These are phyloP conservation scores for Dusona sp. DNA, from an alignment of 2,888 invertebrate genomes.

Conservation along the genomic window DNA sequence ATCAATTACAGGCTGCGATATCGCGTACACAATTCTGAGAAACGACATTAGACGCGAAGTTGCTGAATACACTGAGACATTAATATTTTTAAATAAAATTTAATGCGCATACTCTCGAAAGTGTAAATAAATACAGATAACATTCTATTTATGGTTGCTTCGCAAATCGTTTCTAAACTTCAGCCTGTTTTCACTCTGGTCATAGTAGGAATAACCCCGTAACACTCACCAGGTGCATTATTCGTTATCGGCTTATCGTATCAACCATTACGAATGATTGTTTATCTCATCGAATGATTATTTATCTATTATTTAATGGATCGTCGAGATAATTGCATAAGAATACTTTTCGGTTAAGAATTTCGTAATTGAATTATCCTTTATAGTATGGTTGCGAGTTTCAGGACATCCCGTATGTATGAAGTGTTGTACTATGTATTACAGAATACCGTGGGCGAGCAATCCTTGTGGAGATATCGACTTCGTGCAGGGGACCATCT, in stretches of 20 bases:
- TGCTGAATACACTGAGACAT: too few species aligned
- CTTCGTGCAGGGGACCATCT: conserved; percentile 53
- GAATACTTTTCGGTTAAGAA: not conserved
- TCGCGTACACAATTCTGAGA: too few species aligned
- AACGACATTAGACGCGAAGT: too few species aligned
- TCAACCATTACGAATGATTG: not conserved
- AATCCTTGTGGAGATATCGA: conserved; percentile 46
- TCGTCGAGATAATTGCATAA: not conserved
- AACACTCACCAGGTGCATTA: not conserved
- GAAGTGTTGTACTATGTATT: not conserved
- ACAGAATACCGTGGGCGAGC: conserved; percentile 11
- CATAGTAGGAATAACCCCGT: too few species aligned
- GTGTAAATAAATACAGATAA: too few species aligned
- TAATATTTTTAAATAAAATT: too few species aligned
- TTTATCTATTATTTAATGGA: too few species aligned
- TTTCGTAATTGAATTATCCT: not conserved
- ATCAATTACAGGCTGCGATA: too few species aligned
- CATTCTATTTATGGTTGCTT: too few species aligned
- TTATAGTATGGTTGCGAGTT: not conserved
- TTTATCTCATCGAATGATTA: not conserved
- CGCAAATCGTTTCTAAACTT: too few species aligned
- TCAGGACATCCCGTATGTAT: not conserved
- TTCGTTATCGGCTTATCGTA: not conserved
- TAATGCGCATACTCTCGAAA: too few species aligned
- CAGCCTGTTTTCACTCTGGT: too few species aligned